Base-by-base conservation (phyloP, 2,888 invertebrate species). In the Coenonympha glycerion region DNA sequence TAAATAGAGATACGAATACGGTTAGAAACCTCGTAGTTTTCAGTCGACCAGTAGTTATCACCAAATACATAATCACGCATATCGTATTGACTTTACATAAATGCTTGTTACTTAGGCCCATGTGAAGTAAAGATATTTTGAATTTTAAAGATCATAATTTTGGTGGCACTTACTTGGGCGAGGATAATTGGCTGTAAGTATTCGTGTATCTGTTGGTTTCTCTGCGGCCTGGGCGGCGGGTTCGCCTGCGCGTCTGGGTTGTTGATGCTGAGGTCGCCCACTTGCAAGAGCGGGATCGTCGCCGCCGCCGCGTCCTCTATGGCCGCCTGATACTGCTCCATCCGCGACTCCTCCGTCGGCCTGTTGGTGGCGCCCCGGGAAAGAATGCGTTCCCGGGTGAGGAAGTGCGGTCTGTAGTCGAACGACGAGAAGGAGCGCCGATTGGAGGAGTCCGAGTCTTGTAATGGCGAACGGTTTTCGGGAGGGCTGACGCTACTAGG, bases 271-370 rank as follows among this genome's bases (percentile, higher is more conserved):
- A 89, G 80, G 60, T 91, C 91, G 58, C 91, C 91, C 24, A 91
- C 89, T 60, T 90, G 90, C 62, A 92, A 88, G 8, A 88, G 72
- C 1, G 91, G 91, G 61, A 90, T 83, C 1, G 71, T 70, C 0
- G 79, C 77, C 50, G 76, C 78, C 58, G 76, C 76, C 21, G 78
- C 77, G 52, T 77, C 79, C 58, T 76, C 77, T 19, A 82, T 60
- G 16, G 79, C 71, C 2, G 79, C 71, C 51, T 76, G 77, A 53
- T 76, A 73, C 30, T 71, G 73, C 26, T 45, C 45, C 8, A 45
- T 21, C 3, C 65, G 64, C 13, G 66, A 59, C 31, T 70, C 73
- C 3, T 71, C 72, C 2, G 62, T 44, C 1, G 61, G 51, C 46
- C 65, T 64, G 26, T 30, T 55, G 2, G 54, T 36, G 15, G 58